Evolutionary conservation across 2,797 vertebrate species (phyloP), one percentile per base, ranked within the genome.

Genomic region (Labroides dimidiatus): DNA sequence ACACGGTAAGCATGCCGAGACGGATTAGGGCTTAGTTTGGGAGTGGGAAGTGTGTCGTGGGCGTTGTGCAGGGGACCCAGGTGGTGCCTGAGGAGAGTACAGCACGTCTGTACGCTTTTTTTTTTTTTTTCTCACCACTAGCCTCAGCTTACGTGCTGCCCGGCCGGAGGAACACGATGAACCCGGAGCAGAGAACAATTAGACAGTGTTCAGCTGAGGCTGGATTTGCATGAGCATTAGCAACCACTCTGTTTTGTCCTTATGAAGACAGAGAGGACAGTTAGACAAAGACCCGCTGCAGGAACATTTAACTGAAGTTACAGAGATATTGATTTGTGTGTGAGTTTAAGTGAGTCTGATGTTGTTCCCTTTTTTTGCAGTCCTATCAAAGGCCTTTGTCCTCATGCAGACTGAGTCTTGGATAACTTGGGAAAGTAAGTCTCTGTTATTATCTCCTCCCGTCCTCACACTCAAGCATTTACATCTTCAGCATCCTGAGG

Each of bases 191-290:
- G 72, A 78, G 76, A 89, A 92, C 91, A 92, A 92, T 89, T 87
- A 89, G 69, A 89, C 70, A 72, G 75, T 85, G 86, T 90, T 84
- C 69, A 72, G 16, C 58, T 19, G 20, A 51, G 48, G 24, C 54
- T 82, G 65, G 57, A 90, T 92, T 91, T 92, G 84, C 89, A 93
- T 93, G 84, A 89, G 82, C 72, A 83, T 70, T 54, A 72, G 48
- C 42, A 30, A 16, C 56, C 27, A 11, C 60, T 64, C 55, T 20
- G 43, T 53, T 75, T 48, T 44, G 64, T 71, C 58, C 58, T 54
- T 20, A 70, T 63, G 24, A 61, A 57, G 65, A 74, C 48, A 52
- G 64, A 75, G 71, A 21, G 45, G 57, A 62, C 71, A 63, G 67
- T 70, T 72, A 39, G 20, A 63, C 27, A 80, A 73, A 73, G 33